Base-by-base conservation (phyloP, 1,140 invertebrate genomes). In the Platyura marginata region DNA sequence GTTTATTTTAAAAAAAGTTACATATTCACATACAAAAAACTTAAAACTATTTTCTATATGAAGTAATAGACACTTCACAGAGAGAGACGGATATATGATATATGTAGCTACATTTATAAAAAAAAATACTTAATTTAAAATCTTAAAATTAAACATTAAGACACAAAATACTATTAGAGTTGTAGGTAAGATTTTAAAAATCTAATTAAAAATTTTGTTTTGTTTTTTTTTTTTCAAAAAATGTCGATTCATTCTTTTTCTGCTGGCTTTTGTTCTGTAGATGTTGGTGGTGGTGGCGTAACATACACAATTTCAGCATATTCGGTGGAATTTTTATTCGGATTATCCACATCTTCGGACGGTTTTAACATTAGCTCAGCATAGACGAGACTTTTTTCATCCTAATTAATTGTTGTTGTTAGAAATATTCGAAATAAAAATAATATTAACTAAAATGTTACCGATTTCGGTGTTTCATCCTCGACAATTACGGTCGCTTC, bases 291-390 rank as follows among this genome's bases (percentile, higher is more conserved):
- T 29, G 25, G 25, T 5, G 34, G 34, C 6, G 4, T 36, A 36
- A 36, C 34, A 18, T 36, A 40, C 5, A 40, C 13, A 18, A 40
- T 40, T 23, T 40, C 38, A 8, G 38, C 38, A 40, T 40, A 40
- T 16, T 40, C 38, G 3, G 38, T 40, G 2, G 38, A 10, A 40
- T 40, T 40, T 13, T 40, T 40, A 18, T 40, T 40, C 10, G 38
- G 19, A 40, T 40, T 21, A 6, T 6, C n/a, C 2, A 8, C 38
- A 15, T 40, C 38, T 6, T 10, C 11, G 13, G 38, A 23, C 20
- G n/a, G 20, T 15, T 40, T 40, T 13, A 40, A 16, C 8, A 40
- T 21, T 21, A 40, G 21, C 23, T 40, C 38, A 22, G 38, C 38
- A 15, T 40, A 40, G 21, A 40, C 38, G 8, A 40, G 19, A 22